A percentile compares a stretch with the other conserved stretches of the same genome.
Conservation (phyloP, 1,140 invertebrate genomes). For the Heliconius nattereri region DNA sequence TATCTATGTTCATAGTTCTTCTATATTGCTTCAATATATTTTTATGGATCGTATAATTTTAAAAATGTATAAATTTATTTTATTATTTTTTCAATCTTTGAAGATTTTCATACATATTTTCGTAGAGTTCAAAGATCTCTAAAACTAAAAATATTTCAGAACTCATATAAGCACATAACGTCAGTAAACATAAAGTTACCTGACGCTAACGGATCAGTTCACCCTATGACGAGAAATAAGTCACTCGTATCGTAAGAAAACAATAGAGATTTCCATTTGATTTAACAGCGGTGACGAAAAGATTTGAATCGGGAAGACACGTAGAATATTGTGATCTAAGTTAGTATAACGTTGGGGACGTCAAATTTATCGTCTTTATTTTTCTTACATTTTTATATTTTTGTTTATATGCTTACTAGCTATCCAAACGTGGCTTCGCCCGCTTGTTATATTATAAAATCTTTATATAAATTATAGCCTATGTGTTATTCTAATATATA, state of each 20-base stretch:
- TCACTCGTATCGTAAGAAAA: background rate
- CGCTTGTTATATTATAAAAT: too few relatives aligned
- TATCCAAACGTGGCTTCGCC: too few relatives aligned
- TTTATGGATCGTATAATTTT: too few relatives aligned
- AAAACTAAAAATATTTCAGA: background rate
- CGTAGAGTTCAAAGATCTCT: background rate
- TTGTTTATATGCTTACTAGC: too few relatives aligned
- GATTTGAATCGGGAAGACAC: background rate
- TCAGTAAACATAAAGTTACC: background rate
- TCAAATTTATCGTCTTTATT: background rate
- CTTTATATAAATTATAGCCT: too few relatives aligned
- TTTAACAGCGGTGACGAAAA: background rate
- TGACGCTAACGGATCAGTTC: background rate
- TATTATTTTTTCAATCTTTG: too few relatives aligned
- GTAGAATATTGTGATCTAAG: background rate
- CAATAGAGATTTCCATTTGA: constrained; percentile 8
- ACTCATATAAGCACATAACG: background rate
- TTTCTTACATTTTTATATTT: too few relatives aligned
- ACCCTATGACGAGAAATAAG: background rate
- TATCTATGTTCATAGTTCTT: too few relatives aligned
- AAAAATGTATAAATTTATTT: too few relatives aligned
- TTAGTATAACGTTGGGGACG: background rate
- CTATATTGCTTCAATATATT: too few relatives aligned
- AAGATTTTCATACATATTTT: background rate
- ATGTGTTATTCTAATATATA: too few relatives aligned